phyloP scores from a whole-genome alignment of 2,797 vertebrate genomes.

The Yasuhikotakia modesta region DNA sequence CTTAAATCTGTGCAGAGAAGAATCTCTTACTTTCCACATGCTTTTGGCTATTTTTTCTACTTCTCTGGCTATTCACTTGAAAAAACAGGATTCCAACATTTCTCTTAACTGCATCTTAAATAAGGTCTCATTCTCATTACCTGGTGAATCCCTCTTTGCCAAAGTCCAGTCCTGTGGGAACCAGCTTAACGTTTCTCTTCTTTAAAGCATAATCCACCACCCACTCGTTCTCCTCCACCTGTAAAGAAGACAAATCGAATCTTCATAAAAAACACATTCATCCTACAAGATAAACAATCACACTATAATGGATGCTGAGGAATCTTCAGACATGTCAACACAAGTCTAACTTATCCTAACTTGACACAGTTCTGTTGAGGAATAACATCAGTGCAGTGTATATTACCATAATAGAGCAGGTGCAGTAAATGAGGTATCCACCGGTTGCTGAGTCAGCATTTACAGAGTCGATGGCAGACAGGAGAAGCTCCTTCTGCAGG shows the following conservation, averaged over 20 bases:
- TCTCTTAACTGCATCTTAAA: neutral
- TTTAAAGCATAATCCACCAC: slow-evolving; percentile 97
- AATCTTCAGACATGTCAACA: neutral
- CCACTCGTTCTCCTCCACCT: slow-evolving; percentile 99
- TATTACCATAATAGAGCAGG: slow-evolving; percentile 90
- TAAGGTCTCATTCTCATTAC: slow-evolving; percentile 68
- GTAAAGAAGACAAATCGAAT: slow-evolving; percentile 24
- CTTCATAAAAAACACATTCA: neutral
- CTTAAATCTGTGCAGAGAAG: slow-evolving; percentile 80
- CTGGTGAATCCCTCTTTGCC: slow-evolving; percentile 95
- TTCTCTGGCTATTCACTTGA: neutral
- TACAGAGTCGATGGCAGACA: slow-evolving; percentile 93
- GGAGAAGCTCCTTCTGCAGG: slow-evolving; percentile 92
- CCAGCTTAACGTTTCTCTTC: slow-evolving; percentile 94
- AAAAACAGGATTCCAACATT: neutral
- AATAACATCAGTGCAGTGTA: neutral
- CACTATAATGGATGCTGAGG: neutral
- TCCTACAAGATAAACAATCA: neutral
- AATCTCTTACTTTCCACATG: neutral
- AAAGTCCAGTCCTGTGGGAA: slow-evolving; percentile 92
- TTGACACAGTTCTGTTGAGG: too few species aligned
- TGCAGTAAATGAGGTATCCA: slow-evolving; percentile 94
- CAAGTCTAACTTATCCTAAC: too few species aligned
- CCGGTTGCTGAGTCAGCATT: slow-evolving; percentile 87
- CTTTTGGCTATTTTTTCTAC: slow-evolving; percentile 8